A percentile compares a stretch with the other conserved stretches of the same genome.
Evolutionary conservation across 2,113 vertebrate genomes (phyloP).

Genomic region (Corythaeola cristata): DNA sequence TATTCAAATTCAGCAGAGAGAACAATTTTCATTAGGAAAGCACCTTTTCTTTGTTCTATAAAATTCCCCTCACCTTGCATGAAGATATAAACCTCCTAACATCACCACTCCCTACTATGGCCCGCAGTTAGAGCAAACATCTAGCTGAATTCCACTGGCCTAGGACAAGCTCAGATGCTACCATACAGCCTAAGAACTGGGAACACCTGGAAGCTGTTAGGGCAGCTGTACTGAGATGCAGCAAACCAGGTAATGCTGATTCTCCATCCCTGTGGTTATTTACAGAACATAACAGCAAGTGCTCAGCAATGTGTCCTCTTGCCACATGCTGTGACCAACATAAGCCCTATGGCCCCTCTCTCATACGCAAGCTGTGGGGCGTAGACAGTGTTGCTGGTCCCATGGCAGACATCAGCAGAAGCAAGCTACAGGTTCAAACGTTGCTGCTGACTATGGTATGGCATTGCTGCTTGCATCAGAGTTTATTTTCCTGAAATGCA

Average conservation of each 20-base stretch:
- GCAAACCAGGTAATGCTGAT: neutral
- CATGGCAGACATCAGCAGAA: neutral
- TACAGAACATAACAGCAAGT: neutral
- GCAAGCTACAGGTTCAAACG: neutral
- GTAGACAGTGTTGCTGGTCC: accelerated
- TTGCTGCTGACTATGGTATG: neutral
- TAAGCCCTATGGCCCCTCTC: accelerated
- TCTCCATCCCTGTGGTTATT: neutral
- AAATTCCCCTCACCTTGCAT: neutral
- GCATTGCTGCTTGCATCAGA: neutral
- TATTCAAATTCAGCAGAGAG: neutral
- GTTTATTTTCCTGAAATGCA: neutral
- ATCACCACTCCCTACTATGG: no score
- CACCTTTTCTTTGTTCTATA: neutral
- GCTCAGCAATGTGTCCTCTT: neutral
- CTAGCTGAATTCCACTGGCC: neutral
- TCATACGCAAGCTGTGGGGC: neutral
- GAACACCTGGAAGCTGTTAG: neutral
- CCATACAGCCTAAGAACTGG: neutral
- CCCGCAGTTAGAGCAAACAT: neutral
- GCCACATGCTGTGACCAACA: accelerated
- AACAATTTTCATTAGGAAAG: neutral
- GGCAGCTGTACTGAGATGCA: neutral
- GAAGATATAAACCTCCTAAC: neutral
- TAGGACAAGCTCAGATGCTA: neutral